Base-by-base conservation (phyloP, 2,888 invertebrate species). In the Deilephila porcellus region DNA sequence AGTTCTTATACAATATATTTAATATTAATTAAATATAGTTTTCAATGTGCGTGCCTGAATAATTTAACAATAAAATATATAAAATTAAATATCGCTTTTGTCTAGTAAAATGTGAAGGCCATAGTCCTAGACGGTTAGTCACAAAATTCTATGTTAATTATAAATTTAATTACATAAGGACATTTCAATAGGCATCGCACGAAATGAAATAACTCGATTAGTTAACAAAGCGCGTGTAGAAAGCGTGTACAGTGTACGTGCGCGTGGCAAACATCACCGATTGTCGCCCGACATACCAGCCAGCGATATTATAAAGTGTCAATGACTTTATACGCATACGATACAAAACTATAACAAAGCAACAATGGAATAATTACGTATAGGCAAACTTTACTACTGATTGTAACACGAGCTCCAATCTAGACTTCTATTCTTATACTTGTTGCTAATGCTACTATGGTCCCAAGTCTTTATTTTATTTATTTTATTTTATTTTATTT, bases 161-260 rank as follows among this genome's bases (percentile, higher is more conserved):
- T n/a, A 52, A 67, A 67, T 67, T 67, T 52, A 67, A 63, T 63
- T 63, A 63, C 63, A 72, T 63, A 37, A 56, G 34, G 25, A 34
- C 34, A 20, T 53, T 72, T 72, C 32, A 32, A 59, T 53, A 64
- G 62, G 59, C 53, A 63, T 37, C 67, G 63, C 71, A 71, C 62
- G 70, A 45, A 59, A 73, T 75, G 75, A 77, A 82, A 81, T 79
- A 80, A 74, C 73, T 80, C 76, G 78, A 84, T 86, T 83, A 80
- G 82, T 81, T 83, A 80, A 77, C 86, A 79, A 75, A 77, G 78
- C 87, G 85, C 86, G 86, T 56, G 56, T 89, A 75, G 74, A 53
- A 78, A 81, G 78, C 85, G 84, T 83, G 86, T 82, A 79, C 75
- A n/a, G 19, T 6, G 83, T 82, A 81, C 87, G 82, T 86, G 88